Conservation (phyloP, 1,140 invertebrate genomes). For the Pectinophora gossypiella region DNA sequence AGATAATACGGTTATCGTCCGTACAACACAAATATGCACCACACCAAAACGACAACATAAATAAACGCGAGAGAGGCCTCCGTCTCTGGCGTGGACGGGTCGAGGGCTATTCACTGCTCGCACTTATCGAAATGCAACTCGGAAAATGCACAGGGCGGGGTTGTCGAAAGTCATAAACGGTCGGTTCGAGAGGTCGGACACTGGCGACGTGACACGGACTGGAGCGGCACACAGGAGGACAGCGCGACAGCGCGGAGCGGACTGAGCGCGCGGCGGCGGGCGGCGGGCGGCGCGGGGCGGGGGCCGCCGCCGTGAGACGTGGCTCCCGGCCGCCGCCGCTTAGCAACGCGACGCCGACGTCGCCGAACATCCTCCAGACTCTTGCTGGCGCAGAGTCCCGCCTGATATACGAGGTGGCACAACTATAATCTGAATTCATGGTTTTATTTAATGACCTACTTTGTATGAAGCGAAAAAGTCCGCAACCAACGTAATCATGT, state of each 20-base stretch:
- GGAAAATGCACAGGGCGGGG: conserved; percentile 69
- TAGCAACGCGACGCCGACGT: conserved; percentile 41
- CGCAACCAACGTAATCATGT: no score
- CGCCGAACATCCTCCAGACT: neutral
- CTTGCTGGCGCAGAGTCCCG: no score
- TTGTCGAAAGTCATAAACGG: conserved; percentile 69
- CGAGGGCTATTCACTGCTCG: conserved; percentile 47
- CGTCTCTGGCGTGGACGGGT: conserved; percentile 30
- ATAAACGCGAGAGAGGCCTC: conserved; percentile 60
- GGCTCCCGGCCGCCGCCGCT: conserved; percentile 25
- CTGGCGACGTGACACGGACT: conserved; percentile 32
- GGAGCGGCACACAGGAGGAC: conserved; percentile 34
- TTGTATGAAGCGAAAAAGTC: no score
- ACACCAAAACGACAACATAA: conserved; percentile 74
- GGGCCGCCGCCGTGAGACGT: conserved; percentile 21
- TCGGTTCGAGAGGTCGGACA: conserved; percentile 65
- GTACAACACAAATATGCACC: conserved; percentile 72
- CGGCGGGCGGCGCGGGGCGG: conserved; percentile 24
- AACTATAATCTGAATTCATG: no score
- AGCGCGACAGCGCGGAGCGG: conserved; percentile 48
- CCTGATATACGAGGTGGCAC: no score
- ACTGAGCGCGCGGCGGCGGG: conserved; percentile 34
- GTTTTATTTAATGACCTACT: no score
- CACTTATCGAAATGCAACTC: conserved; percentile 60
- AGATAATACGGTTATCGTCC: conserved; percentile 72